Base-by-base conservation (phyloP, 2,797 vertebrate species). In the Falco berigora region DNA sequence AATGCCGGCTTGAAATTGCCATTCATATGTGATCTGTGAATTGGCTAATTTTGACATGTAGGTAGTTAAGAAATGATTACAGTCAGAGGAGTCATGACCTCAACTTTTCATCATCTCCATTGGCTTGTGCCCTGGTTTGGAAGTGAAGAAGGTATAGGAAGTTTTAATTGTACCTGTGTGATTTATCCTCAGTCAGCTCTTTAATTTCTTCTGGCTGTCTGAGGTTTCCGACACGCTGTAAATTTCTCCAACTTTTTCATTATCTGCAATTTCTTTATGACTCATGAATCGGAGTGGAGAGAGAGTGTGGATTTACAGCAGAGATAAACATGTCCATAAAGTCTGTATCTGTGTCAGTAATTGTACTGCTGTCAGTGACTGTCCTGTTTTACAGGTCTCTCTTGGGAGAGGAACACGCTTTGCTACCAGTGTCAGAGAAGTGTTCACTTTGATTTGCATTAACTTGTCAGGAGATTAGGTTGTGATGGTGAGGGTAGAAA, bases 241-340 rank as follows among this genome's bases (percentile, higher is more conserved):
- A 98, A 98, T 98, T 98, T 98, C 98, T 97, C 97, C 98, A 98
- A 98, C 98, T 98, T 98, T 98, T 98, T 98, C 98, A 98, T 98
- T 98, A 98, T 98, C 98, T 98, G 98, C 98, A 98, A 98, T 98
- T 98, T 98, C 98, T 98, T 98, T 98, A 98, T 98, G 98, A 98
- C 98, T 98, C 81, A 92, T 98, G 98, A 98, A 98, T 98, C 97
- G 97, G 98, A 98, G 98, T 98, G 98, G 97, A 97, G 98, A 98
- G 98, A 98, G 98, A 97, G 97, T 98, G 97, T 97, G 98, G 98
- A 98, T 98, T 98, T 98, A 98, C 98, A 98, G 97, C 98, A 14
- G 98, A 98, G 97, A 98, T 98, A 98, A 98, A 98, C 98, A 98
- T 98, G 98, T 98, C 98, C 97, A 98, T 98, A 98, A 98, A 98